Evolutionary conservation across 2,888 invertebrate genomes (phyloP).

Genomic region (Lamellibrachia satsuma): DNA sequence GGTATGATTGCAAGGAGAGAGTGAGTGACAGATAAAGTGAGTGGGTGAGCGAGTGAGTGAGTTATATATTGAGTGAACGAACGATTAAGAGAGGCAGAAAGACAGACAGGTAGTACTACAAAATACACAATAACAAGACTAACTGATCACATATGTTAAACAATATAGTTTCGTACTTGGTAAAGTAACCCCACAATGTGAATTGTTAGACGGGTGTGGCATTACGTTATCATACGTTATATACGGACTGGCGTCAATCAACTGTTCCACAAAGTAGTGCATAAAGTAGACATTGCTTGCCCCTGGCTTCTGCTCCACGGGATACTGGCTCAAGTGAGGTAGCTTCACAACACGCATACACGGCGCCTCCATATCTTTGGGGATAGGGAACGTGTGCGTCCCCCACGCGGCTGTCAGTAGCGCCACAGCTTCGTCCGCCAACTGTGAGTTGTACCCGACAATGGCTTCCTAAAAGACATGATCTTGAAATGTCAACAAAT

Average conservation of each 20-base stretch:
- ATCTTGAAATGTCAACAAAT: background rate
- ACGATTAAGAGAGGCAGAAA: too few relatives aligned
- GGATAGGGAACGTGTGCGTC: slow-evolving; percentile 42
- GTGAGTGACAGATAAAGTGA: background rate
- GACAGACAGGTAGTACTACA: too few relatives aligned
- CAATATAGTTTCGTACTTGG: too few relatives aligned
- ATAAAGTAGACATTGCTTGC: background rate
- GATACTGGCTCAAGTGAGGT: slow-evolving; percentile 38
- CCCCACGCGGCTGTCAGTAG: slow-evolving; percentile 42
- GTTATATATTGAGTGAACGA: too few relatives aligned
- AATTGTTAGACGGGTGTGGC: too few relatives aligned
- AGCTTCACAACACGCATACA: slow-evolving; percentile 45
- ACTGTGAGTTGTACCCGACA: slow-evolving; percentile 33
- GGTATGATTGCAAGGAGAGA: background rate
- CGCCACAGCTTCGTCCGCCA: slow-evolving; percentile 42
- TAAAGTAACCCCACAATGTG: too few relatives aligned
- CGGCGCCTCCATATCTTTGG: slow-evolving; percentile 48
- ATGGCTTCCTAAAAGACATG: slow-evolving; percentile 34
- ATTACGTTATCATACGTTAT: background rate
- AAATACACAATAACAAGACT: too few relatives aligned
- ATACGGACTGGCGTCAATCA: background rate
- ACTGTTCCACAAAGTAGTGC: background rate
- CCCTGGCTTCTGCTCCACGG: background rate
- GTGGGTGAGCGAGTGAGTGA: too few relatives aligned
- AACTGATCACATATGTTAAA: too few relatives aligned